Evolutionary conservation across 2,888 invertebrate species (phyloP).

Genomic region (Euclidia mi): DNA sequence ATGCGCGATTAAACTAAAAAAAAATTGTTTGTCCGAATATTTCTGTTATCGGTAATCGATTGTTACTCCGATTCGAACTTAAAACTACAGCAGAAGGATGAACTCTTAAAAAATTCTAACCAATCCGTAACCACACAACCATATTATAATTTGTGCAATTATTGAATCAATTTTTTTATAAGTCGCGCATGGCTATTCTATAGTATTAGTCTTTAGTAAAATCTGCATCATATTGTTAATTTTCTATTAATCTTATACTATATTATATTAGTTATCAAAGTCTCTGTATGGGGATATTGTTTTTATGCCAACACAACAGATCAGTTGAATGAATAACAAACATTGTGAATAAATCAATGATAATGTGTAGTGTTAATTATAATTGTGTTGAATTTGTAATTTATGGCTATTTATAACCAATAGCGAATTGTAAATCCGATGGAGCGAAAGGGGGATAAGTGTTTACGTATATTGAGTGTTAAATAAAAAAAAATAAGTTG

Average conservation of each 20-base stretch:
- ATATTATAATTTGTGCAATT: no score
- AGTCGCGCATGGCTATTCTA: no score
- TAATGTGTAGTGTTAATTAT: slow-evolving; percentile 23
- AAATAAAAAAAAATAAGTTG: not conserved
- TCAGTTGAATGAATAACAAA: slow-evolving; percentile 38
- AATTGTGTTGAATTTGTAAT: not conserved
- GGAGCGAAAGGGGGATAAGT: no score
- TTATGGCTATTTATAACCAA: not conserved
- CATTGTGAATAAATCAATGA: slow-evolving; percentile 22
- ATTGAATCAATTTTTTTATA: no score
- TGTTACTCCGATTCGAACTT: no score
- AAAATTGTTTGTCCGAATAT: no score
- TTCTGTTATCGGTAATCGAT: no score
- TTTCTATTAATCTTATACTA: slow-evolving; percentile 36
- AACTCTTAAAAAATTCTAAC: no score
- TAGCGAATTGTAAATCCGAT: not conserved
- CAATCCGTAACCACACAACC: no score
- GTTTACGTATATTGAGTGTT: not conserved
- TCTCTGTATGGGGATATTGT: slow-evolving; percentile 19
- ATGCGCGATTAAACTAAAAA: no score
- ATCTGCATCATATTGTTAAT: slow-evolving; percentile 37
- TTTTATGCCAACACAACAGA: slow-evolving; percentile 26
- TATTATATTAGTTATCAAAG: slow-evolving; percentile 31
- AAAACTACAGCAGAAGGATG: no score
- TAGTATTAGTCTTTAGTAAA: slow-evolving; percentile 10